These are phyloP conservation scores for Branchipolynoe longqiensis DNA, from an alignment of 2,888 invertebrate genomes.

Conservation along the genomic window DNA sequence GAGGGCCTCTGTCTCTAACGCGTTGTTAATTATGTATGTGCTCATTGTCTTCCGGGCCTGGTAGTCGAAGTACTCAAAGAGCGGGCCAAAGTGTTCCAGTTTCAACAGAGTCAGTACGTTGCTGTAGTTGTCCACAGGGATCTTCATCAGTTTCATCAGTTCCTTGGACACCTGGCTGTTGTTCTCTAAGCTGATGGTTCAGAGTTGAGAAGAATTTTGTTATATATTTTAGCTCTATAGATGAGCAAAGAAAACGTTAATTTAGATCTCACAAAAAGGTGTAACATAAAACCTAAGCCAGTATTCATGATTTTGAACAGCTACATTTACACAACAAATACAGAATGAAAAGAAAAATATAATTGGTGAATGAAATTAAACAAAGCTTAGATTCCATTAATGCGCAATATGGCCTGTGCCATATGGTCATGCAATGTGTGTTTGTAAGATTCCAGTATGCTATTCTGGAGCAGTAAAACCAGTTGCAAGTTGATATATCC, in stretches of 20 bases:
- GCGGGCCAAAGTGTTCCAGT: constrained; percentile 92
- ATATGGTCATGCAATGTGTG: no score
- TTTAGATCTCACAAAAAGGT: not conserved
- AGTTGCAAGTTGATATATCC: no score
- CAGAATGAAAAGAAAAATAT: no score
- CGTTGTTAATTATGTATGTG: constrained; percentile 93
- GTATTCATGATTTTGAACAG: no score
- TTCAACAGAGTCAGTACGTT: constrained; percentile 93
- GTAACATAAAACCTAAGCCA: not conserved
- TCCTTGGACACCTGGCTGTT: constrained; percentile 90
- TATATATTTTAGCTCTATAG: no score
- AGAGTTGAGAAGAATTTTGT: not conserved
- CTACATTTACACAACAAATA: no score
- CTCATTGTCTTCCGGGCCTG: constrained; percentile 91
- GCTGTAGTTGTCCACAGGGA: constrained; percentile 97
- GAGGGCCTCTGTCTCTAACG: constrained; percentile 92
- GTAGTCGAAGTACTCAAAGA: constrained; percentile 94
- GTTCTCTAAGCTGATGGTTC: constrained; percentile 76
- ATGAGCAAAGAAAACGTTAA: no score
- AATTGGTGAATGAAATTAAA: no score
- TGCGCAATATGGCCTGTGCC: no score
- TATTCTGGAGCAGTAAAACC: no score
- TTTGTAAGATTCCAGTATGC: no score
- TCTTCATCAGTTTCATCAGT: constrained; percentile 93
- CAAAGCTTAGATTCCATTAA: no score